These are phyloP conservation scores for Centroberyx gerrardi DNA, from an alignment of 2,797 vertebrate genomes.

Conservation along the genomic window DNA sequence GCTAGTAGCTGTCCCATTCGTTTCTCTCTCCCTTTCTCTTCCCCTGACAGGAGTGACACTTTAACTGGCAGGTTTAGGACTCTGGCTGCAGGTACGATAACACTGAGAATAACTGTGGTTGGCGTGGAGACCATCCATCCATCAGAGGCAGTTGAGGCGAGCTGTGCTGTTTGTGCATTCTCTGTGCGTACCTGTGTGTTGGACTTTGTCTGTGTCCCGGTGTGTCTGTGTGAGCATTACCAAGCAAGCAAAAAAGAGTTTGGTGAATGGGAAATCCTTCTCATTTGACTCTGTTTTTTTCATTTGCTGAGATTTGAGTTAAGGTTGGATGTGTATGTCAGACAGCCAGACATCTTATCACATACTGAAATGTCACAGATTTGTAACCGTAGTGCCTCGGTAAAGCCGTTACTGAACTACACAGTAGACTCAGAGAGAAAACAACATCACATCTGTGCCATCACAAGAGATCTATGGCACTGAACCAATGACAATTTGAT, in stretches of 20 bases:
- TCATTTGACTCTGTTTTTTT: slow-evolving; percentile 2
- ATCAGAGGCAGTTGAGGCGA: slow-evolving; percentile 6
- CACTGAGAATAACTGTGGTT: slow-evolving; percentile 29
- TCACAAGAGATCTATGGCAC: slow-evolving; percentile 17
- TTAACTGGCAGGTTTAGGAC: slow-evolving; percentile 6
- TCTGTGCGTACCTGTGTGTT: not conserved
- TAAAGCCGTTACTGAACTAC: slow-evolving; percentile 14
- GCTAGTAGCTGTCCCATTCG: not conserved
- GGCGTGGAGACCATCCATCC: slow-evolving; percentile 3
- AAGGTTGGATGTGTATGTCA: not conserved
- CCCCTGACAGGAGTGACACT: slow-evolving; percentile 15
- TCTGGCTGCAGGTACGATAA: slow-evolving; percentile 28
- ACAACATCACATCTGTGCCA: slow-evolving; percentile 21
- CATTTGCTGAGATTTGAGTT: not conserved
- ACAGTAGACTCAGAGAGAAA: slow-evolving; percentile 3
- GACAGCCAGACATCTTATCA: slow-evolving; percentile 11
- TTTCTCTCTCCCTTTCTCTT: not conserved
- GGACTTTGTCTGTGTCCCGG: not conserved
- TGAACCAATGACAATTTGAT: not conserved
- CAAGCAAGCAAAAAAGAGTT: not conserved
- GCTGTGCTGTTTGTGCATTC: slow-evolving; percentile 15
- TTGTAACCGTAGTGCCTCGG: slow-evolving; percentile 1
- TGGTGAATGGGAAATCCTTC: not conserved
- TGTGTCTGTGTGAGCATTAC: not conserved
- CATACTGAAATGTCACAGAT: not conserved